Evolutionary conservation across 2,797 vertebrate genomes (phyloP), one percentile per base, ranked within the genome.

Genomic region (Kryptopterus vitreolus): DNA sequence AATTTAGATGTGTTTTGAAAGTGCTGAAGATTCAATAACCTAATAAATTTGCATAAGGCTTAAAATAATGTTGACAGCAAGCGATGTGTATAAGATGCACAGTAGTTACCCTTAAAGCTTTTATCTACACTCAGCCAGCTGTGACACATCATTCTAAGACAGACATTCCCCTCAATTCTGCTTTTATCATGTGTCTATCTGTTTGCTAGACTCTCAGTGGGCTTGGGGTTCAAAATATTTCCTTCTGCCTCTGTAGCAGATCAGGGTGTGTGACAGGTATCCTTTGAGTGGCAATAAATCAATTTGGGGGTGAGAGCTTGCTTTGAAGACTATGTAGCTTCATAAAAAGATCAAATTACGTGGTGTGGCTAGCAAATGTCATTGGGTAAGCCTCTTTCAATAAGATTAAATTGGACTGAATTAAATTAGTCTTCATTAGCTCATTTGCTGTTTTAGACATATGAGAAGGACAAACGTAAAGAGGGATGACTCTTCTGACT

Each of bases 401-500:
- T 76, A 86, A 80, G 80, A 89, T 90, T 85, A 83, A 86, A 89
- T 91, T 87, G 84, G 83, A 75, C 85, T 79, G 88, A 92, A 94
- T 94, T 88, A 81, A 84, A 89, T 94, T 93, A 93, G 73, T 55
- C 89, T 90, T 87, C 86, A 91, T 89, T 89, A 74, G 65, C 80
- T 84, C 58, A 74, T 81, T 82, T 83, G 68, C 76, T 66, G 43
- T 72, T 15, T 77, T 76, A 46, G 50, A 68, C 31, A 74, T 59
- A 59, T 81, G 63, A 79, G 79, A 55, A 20, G 57, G 61, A 79
- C 29, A 58, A 38, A 57, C 48, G 77, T 53, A 81, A 78, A 61
- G 59, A 62, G 31, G 61, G 55, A 73, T 76, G 46, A 69, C 72
- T 78, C 59, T 76, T 63, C 73, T 52, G 57, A 50, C 71, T 22